Conservation (phyloP, 2,797 vertebrate genomes). For the Choloepus didactylus region DNA sequence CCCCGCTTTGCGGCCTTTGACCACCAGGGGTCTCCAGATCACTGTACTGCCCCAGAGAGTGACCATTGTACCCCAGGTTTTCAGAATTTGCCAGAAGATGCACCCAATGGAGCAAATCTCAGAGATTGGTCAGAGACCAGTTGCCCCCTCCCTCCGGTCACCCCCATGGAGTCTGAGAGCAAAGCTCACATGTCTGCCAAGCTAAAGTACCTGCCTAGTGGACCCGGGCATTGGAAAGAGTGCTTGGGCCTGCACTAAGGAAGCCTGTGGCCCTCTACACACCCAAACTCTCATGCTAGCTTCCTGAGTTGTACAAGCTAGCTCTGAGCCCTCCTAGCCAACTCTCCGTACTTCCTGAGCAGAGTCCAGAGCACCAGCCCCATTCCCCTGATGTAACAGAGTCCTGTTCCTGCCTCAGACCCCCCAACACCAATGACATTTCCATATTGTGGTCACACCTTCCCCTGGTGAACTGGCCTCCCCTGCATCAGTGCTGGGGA, state of each 20-base stretch:
- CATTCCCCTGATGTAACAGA: neutral
- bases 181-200: neutral
- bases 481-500: slow-evolving; percentile 16
- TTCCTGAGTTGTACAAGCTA: neutral
- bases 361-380: slow-evolving; percentile 8
- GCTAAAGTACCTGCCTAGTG: neutral
- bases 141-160: neutral
- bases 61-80: neutral
- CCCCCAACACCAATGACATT: neutral
- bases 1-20: neutral
- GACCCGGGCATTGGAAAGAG: neutral
- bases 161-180: neutral
- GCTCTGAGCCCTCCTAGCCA: neutral
- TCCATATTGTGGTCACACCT: slow-evolving; percentile 18
- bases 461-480: slow-evolving; percentile 31
- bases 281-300: neutral
- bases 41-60: neutral
- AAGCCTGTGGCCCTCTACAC: neutral
- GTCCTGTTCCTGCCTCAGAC: slow-evolving; percentile 7
- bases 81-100: slow-evolving; percentile 68
- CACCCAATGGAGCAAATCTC: slow-evolving; percentile 70
- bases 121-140: neutral
- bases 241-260: neutral
- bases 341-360: neutral
- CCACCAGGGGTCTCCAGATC: slow-evolving; percentile 78